phyloP scores from a whole-genome alignment of 1,140 invertebrate species.

The Phthorimaea operculella region DNA sequence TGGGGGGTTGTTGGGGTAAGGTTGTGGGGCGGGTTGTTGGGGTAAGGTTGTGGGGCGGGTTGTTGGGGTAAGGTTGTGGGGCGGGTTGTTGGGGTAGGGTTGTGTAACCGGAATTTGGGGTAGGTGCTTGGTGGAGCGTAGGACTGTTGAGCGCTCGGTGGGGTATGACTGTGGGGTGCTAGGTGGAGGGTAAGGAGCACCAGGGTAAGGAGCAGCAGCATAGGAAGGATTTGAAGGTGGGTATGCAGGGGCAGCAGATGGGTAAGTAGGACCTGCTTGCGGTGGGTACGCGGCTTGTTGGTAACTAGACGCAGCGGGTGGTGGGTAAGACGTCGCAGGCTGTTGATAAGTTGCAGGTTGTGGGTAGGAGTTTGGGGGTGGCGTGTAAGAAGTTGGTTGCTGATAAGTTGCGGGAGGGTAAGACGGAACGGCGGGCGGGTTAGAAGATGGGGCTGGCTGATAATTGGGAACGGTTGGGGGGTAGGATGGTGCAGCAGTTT shows the following conservation, averaged over 20 bases:
- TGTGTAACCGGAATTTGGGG: too few relatives aligned
- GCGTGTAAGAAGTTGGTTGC: too few relatives aligned
- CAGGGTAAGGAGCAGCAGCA: not conserved
- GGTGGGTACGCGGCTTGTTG: not conserved
- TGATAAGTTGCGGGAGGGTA: slow-evolving; percentile 7
- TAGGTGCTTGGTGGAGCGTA: too few relatives aligned
- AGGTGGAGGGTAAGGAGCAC: not conserved
- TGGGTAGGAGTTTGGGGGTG: not conserved
- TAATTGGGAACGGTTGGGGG: not conserved
- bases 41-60: too few relatives aligned
- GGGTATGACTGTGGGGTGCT: not conserved
- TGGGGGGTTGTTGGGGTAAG: too few relatives aligned
- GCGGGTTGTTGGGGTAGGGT: too few relatives aligned
- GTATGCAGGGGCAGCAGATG: not conserved
- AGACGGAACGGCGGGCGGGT: slow-evolving; percentile 9
- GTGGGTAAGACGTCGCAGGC: slow-evolving; percentile 12
- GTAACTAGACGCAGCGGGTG: slow-evolving; percentile 4
- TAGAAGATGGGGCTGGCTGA: too few relatives aligned
- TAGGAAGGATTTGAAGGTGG: too few relatives aligned
- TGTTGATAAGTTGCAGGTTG: slow-evolving; percentile 1
- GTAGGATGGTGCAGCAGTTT: too few relatives aligned
- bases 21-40: slow-evolving; percentile 1
- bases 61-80: too few relatives aligned
- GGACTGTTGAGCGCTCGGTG: not conserved
- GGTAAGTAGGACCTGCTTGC: not conserved